Conservation (phyloP, 2,113 vertebrate species). For the Antechinus flavipes region DNA sequence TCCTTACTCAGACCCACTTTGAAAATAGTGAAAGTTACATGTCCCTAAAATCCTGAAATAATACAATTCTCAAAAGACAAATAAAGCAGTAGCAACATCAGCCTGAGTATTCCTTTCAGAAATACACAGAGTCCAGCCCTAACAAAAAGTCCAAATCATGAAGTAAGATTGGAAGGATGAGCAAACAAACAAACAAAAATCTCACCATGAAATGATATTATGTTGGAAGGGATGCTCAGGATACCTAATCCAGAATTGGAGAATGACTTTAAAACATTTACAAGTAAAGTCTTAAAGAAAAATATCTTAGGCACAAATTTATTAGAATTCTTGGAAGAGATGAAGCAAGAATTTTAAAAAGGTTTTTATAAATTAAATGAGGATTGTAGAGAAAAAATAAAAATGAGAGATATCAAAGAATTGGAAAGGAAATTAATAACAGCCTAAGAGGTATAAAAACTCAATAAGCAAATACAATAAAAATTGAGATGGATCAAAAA, state of each 20-base stretch:
- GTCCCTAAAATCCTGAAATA: background rate
- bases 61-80: background rate
- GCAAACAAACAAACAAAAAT: background rate
- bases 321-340: background rate
- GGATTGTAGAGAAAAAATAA: background rate
- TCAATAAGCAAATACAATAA: background rate
- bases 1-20: background rate
- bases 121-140: background rate
- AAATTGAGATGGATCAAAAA: background rate
- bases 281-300: background rate
- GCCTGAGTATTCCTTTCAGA: background rate
- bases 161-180: background rate
- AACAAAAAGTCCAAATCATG: background rate
- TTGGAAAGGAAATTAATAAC: background rate
- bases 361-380: no score
- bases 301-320: background rate
- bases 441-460: background rate
- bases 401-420: background rate
- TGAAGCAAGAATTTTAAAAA: background rate
- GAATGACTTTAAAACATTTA: background rate
- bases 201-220: background rate
- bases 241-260: background rate
- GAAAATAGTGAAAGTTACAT: background rate
- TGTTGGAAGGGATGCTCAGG: background rate
- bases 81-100: background rate